Evolutionary conservation across 2,797 vertebrate species (phyloP).

Genomic region (Catamblyrhynchus diadema): DNA sequence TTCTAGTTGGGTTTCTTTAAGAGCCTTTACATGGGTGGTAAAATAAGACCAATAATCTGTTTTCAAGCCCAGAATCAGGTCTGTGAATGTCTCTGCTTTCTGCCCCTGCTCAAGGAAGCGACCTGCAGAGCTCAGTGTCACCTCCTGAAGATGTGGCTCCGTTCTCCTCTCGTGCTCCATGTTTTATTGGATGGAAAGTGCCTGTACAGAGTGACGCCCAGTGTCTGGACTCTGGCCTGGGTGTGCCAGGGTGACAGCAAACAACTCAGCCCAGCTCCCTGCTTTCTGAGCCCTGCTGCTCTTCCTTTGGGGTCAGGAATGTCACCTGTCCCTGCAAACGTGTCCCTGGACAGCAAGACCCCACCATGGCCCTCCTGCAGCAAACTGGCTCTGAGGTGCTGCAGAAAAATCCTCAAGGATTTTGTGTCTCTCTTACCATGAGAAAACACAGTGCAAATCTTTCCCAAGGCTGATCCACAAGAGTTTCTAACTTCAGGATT

Average conservation of each 20-base stretch:
- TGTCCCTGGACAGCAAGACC: neutral
- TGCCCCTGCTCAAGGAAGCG: neutral
- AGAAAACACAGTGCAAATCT: neutral
- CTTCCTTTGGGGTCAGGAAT: neutral
- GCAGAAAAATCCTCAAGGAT: neutral
- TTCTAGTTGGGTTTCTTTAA: neutral
- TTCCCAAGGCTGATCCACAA: neutral
- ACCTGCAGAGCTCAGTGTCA: neutral
- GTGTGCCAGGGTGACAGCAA: neutral
- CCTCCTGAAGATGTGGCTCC: neutral
- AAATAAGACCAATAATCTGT: neutral
- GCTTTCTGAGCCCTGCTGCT: neutral
- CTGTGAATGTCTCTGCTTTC: neutral
- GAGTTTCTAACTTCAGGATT: neutral
- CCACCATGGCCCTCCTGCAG: fast-evolving
- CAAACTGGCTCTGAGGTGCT: neutral
- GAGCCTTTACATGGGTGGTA: neutral
- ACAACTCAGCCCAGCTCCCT: neutral
- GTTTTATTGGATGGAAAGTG: neutral
- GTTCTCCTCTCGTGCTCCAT: fast-evolving
- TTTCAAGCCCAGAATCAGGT: neutral
- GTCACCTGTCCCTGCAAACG: neutral
- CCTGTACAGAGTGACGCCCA: fast-evolving
- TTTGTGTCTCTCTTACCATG: too few species aligned
- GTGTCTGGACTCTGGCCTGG: constrained; percentile 42